A percentile compares a stretch with the other conserved stretches of the same genome.
These are phyloP conservation scores for Paratilapia polleni DNA, from an alignment of 2,113 vertebrate genomes.

Conservation along the genomic window DNA sequence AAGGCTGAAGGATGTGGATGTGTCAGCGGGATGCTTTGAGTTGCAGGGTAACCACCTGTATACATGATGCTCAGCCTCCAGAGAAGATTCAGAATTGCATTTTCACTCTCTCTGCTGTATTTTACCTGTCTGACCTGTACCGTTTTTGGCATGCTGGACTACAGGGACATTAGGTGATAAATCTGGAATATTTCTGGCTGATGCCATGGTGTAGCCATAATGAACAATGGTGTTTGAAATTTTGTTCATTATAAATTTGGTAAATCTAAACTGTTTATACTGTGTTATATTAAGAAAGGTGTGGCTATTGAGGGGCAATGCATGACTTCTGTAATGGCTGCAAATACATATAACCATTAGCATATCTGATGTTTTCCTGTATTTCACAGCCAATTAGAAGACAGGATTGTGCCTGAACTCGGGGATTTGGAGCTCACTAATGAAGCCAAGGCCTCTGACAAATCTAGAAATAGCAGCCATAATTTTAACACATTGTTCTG, in stretches of 20 bases:
- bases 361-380: constrained; percentile 41
- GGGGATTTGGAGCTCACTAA: constrained; percentile 40
- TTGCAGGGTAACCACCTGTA: background rate
- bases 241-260: background rate
- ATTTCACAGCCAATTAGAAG: constrained; percentile 48
- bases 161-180: background rate
- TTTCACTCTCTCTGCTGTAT: background rate
- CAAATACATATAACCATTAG: constrained; percentile 17
- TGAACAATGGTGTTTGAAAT: too few species aligned
- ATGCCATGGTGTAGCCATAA: background rate
- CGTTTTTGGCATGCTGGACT: background rate
- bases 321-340: constrained; percentile 18
- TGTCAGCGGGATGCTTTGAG: background rate
- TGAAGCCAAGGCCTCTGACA: constrained; percentile 31
- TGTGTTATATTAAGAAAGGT: constrained; percentile 5
- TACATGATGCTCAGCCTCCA: background rate
- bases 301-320: background rate
- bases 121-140: background rate
- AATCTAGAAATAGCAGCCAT: constrained; percentile 37
- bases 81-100: too few species aligned
- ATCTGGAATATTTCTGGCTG: background rate
- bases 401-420: constrained; percentile 26
- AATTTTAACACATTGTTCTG: constrained; percentile 22
- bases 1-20: background rate
- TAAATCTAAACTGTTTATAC: constrained; percentile 17